Conservation (phyloP, 64 coral and sea anemone genomes). For the Actinia equina region DNA sequence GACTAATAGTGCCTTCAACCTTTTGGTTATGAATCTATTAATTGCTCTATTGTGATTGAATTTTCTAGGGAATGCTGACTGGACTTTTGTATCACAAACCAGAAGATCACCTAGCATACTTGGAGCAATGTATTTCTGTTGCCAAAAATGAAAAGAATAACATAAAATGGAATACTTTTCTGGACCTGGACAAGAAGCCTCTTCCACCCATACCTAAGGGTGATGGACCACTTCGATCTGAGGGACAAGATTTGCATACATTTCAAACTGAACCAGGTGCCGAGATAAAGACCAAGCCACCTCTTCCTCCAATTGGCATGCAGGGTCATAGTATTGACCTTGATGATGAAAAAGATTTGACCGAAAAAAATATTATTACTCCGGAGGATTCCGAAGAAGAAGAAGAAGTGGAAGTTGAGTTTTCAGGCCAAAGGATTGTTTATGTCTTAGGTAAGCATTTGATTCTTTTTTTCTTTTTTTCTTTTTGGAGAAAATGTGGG, state of each 20-base stretch:
- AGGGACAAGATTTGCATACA: conserved; percentile 46
- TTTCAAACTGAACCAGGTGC: conserved; percentile 85
- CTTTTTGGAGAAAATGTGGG: no score
- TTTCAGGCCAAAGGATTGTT: conserved; percentile 86
- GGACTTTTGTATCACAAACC: conserved; percentile 93
- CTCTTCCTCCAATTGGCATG: conserved; percentile 73
- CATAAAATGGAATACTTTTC: conserved; percentile 94
- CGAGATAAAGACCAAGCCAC: conserved; percentile 64
- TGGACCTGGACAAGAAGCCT: conserved; percentile 84
- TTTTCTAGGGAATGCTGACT: conserved; percentile 87
- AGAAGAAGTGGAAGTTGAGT: conserved; percentile 66
- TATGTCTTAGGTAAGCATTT: conserved; percentile 82
- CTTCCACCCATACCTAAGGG: conserved; percentile 90
- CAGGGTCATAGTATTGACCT: conserved; percentile 7
- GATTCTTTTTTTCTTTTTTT: no score
- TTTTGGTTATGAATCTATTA: no score
- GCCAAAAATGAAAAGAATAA: conserved; percentile 77
- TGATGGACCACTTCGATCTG: conserved; percentile 84
- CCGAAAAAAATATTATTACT: conserved; percentile 79
- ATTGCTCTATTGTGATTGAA: neutral
- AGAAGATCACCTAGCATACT: conserved; percentile 80
- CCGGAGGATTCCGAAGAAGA: conserved; percentile 66
- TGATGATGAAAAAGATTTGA: conserved; percentile 77
- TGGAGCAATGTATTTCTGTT: conserved; percentile 77
- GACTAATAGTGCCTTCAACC: no score